phyloP scores from a whole-genome alignment of 2,113 vertebrate species.

The Rattus rattus region DNA sequence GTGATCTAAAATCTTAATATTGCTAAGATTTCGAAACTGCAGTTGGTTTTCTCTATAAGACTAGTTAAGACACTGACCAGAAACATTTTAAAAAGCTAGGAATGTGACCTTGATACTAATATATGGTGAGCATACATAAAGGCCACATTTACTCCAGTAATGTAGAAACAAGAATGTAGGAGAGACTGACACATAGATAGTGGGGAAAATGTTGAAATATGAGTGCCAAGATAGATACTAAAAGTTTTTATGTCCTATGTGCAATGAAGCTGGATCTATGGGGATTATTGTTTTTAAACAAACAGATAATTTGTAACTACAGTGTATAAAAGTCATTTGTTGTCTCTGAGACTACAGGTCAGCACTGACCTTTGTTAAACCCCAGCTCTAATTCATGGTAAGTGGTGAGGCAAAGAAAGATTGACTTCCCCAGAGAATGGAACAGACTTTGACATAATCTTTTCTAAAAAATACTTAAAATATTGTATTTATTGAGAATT shows the following conservation, averaged over 20 bases:
- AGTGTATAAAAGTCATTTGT: conserved; percentile 7
- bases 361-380: not conserved
- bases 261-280: not conserved
- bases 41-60: conserved; percentile 30
- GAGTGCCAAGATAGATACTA: not conserved
- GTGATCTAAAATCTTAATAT: conserved; percentile 29
- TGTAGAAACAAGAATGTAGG: not conserved
- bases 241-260: not conserved
- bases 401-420: not conserved
- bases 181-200: not conserved
- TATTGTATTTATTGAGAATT: too few relatives aligned
- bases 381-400: not conserved
- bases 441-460: not conserved
- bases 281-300: not conserved
- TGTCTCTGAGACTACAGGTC: not conserved
- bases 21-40: conserved; percentile 46
- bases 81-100: conserved; percentile 44
- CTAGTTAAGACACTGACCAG: conserved; percentile 35
- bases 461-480: too few relatives aligned
- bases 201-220: not conserved
- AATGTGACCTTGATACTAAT: conserved; percentile 40
- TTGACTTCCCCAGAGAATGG: not conserved
- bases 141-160: conserved; percentile 36
- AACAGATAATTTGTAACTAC: conserved; percentile 26
- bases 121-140: conserved; percentile 5